These are phyloP conservation scores for Pica pica DNA, from an alignment of 2,113 vertebrate species.

Conservation along the genomic window DNA sequence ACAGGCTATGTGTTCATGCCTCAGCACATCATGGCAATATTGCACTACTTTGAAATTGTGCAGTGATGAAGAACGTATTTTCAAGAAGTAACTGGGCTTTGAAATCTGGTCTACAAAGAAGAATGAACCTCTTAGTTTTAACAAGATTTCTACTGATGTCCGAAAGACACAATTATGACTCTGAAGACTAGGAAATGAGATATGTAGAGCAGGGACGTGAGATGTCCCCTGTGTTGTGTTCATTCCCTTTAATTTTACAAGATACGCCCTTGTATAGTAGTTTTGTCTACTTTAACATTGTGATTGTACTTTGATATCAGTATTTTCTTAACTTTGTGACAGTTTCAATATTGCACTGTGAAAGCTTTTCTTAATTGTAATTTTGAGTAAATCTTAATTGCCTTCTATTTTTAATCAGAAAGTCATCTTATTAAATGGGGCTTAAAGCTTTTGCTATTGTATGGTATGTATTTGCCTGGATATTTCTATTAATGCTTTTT, in stretches of 20 bases:
- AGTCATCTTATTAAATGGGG: conserved; percentile 72
- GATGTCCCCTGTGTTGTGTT: conserved; percentile 68
- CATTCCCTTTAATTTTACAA: conserved; percentile 74
- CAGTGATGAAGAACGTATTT: conserved; percentile 73
- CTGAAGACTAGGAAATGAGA: conserved; percentile 54
- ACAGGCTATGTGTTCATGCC: conserved; percentile 98
- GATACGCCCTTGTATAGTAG: conserved; percentile 72
- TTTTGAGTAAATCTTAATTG: conserved; percentile 79
- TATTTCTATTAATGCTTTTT: conserved; percentile 77
- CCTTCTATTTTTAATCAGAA: conserved; percentile 79
- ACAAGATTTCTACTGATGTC: conserved; percentile 38
- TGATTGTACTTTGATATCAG: conserved; percentile 81
- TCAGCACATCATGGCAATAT: conserved; percentile 97
- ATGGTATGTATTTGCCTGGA: conserved; percentile 69
- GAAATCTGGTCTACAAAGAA: conserved; percentile 32
- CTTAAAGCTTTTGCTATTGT: conserved; percentile 72
- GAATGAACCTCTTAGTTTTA: conserved; percentile 41
- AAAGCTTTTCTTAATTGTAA: conserved; percentile 80
- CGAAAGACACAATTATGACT: conserved; percentile 10
- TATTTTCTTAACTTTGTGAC: conserved; percentile 83
- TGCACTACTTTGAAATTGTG: conserved; percentile 96
- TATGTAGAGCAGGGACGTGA: conserved; percentile 42
- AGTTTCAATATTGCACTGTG: conserved; percentile 74
- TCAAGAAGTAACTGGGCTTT: not conserved
- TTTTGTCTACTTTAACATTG: conserved; percentile 80